Evolutionary conservation across 1,140 invertebrate genomes (phyloP).

Genomic region (Piezodorus guildinii): DNA sequence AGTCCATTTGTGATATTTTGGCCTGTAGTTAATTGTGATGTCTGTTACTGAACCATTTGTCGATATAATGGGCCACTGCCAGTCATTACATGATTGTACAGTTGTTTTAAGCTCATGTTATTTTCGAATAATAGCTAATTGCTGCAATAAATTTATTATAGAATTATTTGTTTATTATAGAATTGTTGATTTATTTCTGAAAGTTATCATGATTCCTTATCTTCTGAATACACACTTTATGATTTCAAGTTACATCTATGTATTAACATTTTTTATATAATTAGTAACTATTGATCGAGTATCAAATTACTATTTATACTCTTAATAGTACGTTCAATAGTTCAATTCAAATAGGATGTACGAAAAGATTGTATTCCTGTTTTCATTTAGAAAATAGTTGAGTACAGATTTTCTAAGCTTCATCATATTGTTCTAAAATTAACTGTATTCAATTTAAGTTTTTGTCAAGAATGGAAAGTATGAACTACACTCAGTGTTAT

Average conservation of each 20-base stretch:
- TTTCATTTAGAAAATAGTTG: constrained; percentile 5
- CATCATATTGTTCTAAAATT: too few species aligned
- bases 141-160: too few species aligned
- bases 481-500: constrained; percentile 1
- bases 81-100: neutral
- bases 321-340: constrained; percentile 6
- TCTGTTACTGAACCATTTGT: constrained; percentile 7
- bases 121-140: too few species aligned
- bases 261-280: neutral
- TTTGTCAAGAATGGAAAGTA: too few species aligned
- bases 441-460: too few species aligned
- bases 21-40: too few species aligned
- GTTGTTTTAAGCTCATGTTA: neutral
- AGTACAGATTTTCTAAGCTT: neutral
- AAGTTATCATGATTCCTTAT: too few species aligned
- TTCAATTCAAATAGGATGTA: neutral
- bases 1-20: too few species aligned
- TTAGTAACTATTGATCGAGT: constrained; percentile 4
- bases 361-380: constrained; percentile 1
- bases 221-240: too few species aligned
- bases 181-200: too few species aligned
- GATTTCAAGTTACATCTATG: too few species aligned
- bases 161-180: too few species aligned
- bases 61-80: constrained; percentile 1
- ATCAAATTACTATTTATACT: constrained; percentile 4